Conservation (phyloP, 1,140 invertebrate species). For the Lepidurus arcticus region DNA sequence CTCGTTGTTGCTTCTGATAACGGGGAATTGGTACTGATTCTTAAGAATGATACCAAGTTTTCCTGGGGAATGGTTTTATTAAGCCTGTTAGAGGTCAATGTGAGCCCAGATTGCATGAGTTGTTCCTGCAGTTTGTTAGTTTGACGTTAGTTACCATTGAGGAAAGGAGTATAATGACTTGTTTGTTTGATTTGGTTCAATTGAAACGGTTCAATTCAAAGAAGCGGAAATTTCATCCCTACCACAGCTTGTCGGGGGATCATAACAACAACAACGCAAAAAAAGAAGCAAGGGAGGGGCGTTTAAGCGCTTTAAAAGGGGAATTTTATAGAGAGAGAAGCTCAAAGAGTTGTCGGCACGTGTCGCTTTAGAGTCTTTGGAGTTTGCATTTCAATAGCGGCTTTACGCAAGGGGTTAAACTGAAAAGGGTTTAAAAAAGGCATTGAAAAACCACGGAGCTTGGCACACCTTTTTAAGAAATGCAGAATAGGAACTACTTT, state of each 20-base stretch:
- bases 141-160: conserved; percentile 8
- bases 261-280: background rate
- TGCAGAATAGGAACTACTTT: background rate
- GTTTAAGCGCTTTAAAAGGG: background rate
- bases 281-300: background rate
- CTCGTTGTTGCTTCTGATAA: too few species aligned
- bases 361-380: background rate
- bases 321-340: background rate
- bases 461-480: background rate
- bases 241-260: background rate
- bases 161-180: background rate
- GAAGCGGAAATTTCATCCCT: background rate
- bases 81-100: too few species aligned
- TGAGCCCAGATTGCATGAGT: background rate
- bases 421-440: background rate
- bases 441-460: background rate
- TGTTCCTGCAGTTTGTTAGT: conserved; percentile 8
- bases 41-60: too few species aligned
- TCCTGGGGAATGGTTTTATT: too few species aligned
- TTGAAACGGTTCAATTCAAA: conserved; percentile 12
- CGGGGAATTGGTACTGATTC: too few species aligned
- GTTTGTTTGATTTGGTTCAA: background rate
- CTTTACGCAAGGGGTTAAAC: conserved; percentile 6
- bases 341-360: conserved; percentile 12
- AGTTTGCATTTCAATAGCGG: conserved; percentile 15